phyloP scores from a whole-genome alignment of 2,113 vertebrate genomes.

The Equus przewalskii region DNA sequence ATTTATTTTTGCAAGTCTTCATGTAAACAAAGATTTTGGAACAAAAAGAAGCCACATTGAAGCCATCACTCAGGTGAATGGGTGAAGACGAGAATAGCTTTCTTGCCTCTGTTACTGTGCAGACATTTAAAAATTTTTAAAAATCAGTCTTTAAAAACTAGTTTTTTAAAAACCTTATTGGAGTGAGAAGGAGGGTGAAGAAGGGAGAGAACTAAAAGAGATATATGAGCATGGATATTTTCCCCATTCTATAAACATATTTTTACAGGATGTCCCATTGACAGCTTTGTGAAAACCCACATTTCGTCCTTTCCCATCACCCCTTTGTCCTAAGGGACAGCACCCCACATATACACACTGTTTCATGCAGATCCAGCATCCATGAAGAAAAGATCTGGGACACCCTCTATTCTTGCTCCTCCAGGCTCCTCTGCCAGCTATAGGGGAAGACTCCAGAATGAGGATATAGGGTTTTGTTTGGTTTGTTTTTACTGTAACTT shows the following conservation, averaged over 20 bases:
- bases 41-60: background rate
- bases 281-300: background rate
- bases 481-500: background rate
- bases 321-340: background rate
- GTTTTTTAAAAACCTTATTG: background rate
- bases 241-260: background rate
- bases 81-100: background rate
- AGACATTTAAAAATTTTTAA: background rate
- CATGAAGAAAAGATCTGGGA: background rate
- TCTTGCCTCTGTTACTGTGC: background rate
- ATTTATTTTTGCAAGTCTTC: background rate
- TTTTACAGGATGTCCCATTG: background rate
- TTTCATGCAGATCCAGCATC: background rate
- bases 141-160: background rate
- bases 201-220: background rate
- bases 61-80: background rate
- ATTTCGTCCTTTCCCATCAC: background rate
- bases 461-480: background rate
- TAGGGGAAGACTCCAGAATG: background rate
- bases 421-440: background rate
- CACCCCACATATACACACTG: rapidly evolving
- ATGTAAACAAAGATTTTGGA: background rate
- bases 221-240: background rate
- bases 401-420: rapidly evolving
- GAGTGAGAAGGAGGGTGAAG: background rate